Conservation (phyloP, 2,113 vertebrate species). For the Paracanthobrama guichenoti region DNA sequence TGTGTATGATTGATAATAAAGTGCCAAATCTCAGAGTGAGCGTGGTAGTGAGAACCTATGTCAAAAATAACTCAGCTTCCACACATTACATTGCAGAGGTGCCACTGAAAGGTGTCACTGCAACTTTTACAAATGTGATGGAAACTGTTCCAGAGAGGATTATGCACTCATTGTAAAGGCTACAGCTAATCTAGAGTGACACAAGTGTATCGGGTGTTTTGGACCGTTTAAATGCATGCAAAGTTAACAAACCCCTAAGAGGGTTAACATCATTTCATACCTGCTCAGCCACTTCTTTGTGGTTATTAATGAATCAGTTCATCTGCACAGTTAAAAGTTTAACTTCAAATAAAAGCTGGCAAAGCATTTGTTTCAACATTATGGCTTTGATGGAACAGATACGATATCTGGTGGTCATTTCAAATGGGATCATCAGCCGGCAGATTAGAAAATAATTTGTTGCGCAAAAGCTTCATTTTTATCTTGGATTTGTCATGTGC, state of each 20-base stretch:
- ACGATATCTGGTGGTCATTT: conserved; percentile 30
- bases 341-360: background rate
- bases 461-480: conserved; percentile 25
- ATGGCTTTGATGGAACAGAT: background rate
- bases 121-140: conserved; percentile 53
- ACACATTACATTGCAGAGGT: conserved; percentile 45
- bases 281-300: conserved; percentile 30
- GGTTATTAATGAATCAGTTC: conserved; percentile 36
- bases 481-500: conserved; percentile 33
- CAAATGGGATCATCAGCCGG: conserved; percentile 7
- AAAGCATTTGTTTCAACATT: conserved; percentile 16
- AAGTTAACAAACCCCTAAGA: conserved; percentile 28
- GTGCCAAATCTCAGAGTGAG: conserved; percentile 34
- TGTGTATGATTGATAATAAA: conserved; percentile 32
- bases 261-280: conserved; percentile 44
- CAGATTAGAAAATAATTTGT: conserved; percentile 35
- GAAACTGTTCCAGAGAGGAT: conserved; percentile 49
- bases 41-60: conserved; percentile 29
- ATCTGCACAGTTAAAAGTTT: conserved; percentile 13
- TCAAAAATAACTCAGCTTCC: conserved; percentile 50
- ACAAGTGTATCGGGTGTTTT: conserved; percentile 56
- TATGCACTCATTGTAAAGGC: conserved; percentile 38
- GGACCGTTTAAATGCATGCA: conserved; percentile 55
- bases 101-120: conserved; percentile 48
- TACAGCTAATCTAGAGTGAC: conserved; percentile 47